Conservation (phyloP, 2,113 vertebrate species). For the Otus sunia region DNA sequence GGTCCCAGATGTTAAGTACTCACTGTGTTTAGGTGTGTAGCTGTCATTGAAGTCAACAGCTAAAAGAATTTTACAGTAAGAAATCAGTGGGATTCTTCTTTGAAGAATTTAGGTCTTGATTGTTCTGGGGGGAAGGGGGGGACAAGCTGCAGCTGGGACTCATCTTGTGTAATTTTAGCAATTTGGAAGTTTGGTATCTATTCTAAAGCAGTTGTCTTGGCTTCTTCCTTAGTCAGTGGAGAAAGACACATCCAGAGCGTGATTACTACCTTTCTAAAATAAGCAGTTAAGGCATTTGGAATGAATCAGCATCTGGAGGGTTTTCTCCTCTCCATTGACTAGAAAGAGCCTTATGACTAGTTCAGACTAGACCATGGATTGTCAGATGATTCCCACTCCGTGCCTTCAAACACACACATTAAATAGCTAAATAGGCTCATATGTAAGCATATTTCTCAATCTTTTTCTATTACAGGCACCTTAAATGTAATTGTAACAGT, state of each 20-base stretch:
- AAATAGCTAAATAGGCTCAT: background rate
- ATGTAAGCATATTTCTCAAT: background rate
- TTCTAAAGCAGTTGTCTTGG: constrained; percentile 19
- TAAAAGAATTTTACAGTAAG: background rate
- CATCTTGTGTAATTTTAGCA: constrained; percentile 43
- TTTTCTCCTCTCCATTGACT: background rate
- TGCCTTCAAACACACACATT: background rate
- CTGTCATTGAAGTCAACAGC: background rate
- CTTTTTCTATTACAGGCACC: background rate
- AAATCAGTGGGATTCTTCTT: constrained; percentile 1
- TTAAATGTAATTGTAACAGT: background rate
- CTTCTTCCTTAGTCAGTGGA: background rate
- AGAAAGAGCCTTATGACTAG: background rate
- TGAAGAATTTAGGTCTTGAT: constrained; percentile 1
- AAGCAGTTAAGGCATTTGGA: constrained; percentile 2
- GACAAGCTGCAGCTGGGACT: background rate
- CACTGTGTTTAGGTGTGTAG: background rate
- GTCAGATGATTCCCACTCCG: background rate
- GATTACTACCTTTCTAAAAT: constrained; percentile 34
- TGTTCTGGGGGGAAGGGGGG: background rate
- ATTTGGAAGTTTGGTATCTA: constrained; percentile 17
- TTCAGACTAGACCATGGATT: background rate
- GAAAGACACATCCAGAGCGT: background rate
- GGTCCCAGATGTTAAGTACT: background rate
- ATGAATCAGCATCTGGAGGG: background rate